These are phyloP conservation scores for Lepidurus couesii DNA, from an alignment of 1,140 invertebrate species.

Conservation along the genomic window DNA sequence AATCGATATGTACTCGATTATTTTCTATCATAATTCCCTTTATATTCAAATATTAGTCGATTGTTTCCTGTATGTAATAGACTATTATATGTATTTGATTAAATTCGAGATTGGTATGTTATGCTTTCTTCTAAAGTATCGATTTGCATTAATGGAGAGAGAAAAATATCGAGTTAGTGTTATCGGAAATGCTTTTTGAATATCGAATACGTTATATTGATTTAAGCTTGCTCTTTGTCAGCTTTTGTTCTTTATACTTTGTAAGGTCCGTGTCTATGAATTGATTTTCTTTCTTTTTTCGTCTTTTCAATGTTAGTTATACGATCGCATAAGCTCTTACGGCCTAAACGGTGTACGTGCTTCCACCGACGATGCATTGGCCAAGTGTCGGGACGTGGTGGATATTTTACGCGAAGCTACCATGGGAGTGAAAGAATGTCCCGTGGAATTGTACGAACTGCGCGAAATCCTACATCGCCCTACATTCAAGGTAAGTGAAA, in stretches of 20 bases:
- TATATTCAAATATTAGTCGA: not conserved
- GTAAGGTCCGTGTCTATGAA: not conserved
- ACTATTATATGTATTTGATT: no score
- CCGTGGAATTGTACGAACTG: conserved; percentile 63
- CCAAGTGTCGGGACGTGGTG: conserved; percentile 66
- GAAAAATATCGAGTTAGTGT: no score
- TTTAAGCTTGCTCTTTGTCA: not conserved
- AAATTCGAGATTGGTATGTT: no score
- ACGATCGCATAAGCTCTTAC: conserved; percentile 74
- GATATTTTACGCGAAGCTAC: conserved; percentile 56
- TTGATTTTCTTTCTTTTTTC: conserved; percentile 19
- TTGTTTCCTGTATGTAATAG: not conserved
- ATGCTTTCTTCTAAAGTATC: no score
- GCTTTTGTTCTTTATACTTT: not conserved
- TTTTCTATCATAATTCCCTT: not conserved
- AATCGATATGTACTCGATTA: not conserved
- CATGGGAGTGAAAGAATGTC: conserved; percentile 30
- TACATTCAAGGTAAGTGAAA: conserved; percentile 74
- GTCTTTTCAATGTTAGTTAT: conserved; percentile 55
- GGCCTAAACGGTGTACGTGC: conserved; percentile 64
- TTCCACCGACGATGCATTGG: conserved; percentile 71
- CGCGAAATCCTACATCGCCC: conserved; percentile 69
- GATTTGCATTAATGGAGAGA: no score
- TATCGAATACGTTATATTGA: not conserved
- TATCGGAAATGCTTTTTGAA: not conserved